phyloP scores from a whole-genome alignment of 2,888 invertebrate genomes.

The Eurytoma adleriae region DNA sequence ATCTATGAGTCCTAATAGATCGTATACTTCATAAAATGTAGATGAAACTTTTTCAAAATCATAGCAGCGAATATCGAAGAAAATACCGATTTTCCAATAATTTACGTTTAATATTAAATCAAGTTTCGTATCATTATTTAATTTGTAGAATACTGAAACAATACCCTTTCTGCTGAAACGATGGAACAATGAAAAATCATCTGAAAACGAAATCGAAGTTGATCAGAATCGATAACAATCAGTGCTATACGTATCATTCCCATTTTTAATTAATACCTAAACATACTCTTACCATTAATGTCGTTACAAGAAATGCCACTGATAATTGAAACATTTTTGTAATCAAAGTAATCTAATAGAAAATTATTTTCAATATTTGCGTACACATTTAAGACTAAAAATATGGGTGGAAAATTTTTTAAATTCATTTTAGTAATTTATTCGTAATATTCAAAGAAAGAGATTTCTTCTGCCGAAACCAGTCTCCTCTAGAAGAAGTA shows the following conservation, averaged over 20 bases:
- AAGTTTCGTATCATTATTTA: neutral
- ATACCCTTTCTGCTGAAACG: slow-evolving; percentile 5
- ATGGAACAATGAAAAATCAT: slow-evolving; percentile 14
- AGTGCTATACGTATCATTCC: neutral
- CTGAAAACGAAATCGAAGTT: neutral
- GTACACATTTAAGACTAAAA: neutral
- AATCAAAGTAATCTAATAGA: slow-evolving; percentile 16
- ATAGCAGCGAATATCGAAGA: slow-evolving; percentile 14
- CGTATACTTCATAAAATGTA: slow-evolving; percentile 12
- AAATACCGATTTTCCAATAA: slow-evolving; percentile 33
- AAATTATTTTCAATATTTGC: slow-evolving; percentile 11
- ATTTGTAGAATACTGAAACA: neutral
- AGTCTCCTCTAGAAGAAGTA: too few relatives aligned
- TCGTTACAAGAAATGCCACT: slow-evolving; percentile 16
- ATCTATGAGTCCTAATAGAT: too few relatives aligned
- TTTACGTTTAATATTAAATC: neutral
- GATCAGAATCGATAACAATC: slow-evolving; percentile 40
- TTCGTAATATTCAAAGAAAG: too few relatives aligned
- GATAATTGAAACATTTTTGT: slow-evolving; percentile 1
- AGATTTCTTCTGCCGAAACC: too few relatives aligned
- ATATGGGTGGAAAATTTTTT: neutral
- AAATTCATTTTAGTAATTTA: neutral
- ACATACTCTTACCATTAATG: slow-evolving; percentile 7
- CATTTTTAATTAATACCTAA: too few relatives aligned
- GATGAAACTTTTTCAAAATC: neutral